phyloP scores from a whole-genome alignment of 2,888 invertebrate species.

The Epirrita christyi region DNA sequence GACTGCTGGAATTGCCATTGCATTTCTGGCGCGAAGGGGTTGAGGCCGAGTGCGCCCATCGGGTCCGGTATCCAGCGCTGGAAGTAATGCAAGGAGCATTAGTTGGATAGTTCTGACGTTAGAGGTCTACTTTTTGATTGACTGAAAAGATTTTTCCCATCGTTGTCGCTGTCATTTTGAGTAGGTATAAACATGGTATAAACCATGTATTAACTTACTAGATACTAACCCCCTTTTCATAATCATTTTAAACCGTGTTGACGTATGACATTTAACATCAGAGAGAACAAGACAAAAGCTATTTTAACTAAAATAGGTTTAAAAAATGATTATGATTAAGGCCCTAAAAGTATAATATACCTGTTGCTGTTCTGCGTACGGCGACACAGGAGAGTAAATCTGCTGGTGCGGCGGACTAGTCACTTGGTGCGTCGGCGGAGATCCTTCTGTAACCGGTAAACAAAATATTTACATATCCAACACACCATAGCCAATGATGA shows the following conservation, averaged over 20 bases:
- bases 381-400: constrained; percentile 45
- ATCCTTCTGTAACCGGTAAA: constrained; percentile 52
- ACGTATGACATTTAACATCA: too few relatives aligned
- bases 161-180: too few relatives aligned
- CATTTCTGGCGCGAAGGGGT: constrained; percentile 13
- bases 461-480: background rate
- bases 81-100: background rate
- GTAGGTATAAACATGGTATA: too few relatives aligned
- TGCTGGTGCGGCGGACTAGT: constrained; percentile 49
- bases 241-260: too few relatives aligned
- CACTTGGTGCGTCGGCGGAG: constrained; percentile 58
- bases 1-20: constrained; percentile 17
- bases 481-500: background rate
- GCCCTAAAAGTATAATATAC: too few relatives aligned
- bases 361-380: constrained; percentile 11
- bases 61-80: constrained; percentile 13
- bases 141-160: too few relatives aligned
- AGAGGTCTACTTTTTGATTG: too few relatives aligned
- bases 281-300: too few relatives aligned
- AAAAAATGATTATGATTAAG: too few relatives aligned
- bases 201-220: too few relatives aligned
- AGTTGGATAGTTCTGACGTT: background rate
- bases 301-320: too few relatives aligned
- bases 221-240: too few relatives aligned
- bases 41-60: constrained; percentile 1